Evolutionary conservation across 2,888 invertebrate genomes (phyloP).

Genomic region (Dryomyza anilis): DNA sequence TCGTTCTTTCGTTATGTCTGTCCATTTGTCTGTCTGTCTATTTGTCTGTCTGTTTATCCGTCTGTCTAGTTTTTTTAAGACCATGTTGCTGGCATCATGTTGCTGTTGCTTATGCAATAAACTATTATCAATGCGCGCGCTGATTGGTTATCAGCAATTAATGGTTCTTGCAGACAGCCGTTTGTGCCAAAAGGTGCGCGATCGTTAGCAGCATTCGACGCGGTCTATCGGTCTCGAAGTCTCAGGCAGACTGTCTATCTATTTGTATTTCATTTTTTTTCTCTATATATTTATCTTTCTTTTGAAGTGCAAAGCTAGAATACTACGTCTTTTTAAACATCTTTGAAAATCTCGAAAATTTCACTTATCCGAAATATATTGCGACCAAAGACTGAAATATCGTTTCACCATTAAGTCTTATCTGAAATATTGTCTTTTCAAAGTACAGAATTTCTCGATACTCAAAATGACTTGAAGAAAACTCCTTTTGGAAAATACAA

Average conservation of each 20-base stretch:
- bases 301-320: too few relatives aligned
- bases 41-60: neutral
- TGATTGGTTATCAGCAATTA: constrained; percentile 19
- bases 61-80: constrained; percentile 1
- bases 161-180: constrained; percentile 2
- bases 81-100: neutral
- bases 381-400: too few relatives aligned
- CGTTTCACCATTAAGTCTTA: too few relatives aligned
- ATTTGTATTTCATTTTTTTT: neutral
- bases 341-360: too few relatives aligned
- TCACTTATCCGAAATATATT: too few relatives aligned
- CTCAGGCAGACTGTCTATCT: neutral
- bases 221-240: too few relatives aligned
- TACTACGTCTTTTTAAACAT: too few relatives aligned
- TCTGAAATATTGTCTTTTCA: too few relatives aligned
- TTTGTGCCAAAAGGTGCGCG: neutral
- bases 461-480: too few relatives aligned
- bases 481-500: too few relatives aligned
- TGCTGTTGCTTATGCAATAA: neutral
- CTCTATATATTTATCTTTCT: neutral
- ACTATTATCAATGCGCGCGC: constrained; percentile 17
- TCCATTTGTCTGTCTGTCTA: neutral
- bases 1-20: neutral
- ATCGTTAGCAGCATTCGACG: neutral
- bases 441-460: too few relatives aligned